Conservation (phyloP, 2,888 invertebrate genomes). For the Timema cristinae region DNA sequence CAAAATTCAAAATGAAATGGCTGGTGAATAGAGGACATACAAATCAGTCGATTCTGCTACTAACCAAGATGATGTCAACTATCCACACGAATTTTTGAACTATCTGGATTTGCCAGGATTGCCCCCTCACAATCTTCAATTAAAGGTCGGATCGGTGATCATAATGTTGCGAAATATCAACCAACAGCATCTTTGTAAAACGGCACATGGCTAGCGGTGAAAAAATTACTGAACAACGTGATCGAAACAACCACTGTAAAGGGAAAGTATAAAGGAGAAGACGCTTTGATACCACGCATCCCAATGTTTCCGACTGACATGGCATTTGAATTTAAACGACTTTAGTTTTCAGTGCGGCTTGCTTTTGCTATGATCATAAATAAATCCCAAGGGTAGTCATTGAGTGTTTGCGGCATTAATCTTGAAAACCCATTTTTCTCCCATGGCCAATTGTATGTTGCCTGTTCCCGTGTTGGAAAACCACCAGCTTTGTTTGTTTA, state of each 20-base stretch:
- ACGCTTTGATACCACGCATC: too few species aligned
- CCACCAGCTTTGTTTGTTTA: too few species aligned
- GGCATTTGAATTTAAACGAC: too few species aligned
- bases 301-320: too few species aligned
- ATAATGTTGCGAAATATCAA: conserved; percentile 7
- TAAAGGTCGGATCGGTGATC: background rate
- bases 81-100: background rate
- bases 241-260: background rate
- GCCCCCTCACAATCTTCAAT: background rate
- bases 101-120: conserved; percentile 1
- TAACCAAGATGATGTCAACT: conserved; percentile 8
- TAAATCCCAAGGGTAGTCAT: too few species aligned
- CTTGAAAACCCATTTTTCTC: too few species aligned
- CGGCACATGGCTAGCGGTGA: background rate
- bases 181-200: background rate
- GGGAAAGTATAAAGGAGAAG: too few species aligned
- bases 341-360: too few species aligned
- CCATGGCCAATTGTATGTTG: too few species aligned
- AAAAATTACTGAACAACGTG: background rate
- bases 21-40: background rate
- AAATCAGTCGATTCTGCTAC: conserved; percentile 4
- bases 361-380: too few species aligned
- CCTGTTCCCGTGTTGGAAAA: too few species aligned
- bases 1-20: background rate
- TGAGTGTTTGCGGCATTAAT: too few species aligned